Evolutionary conservation across 2,797 vertebrate genomes (phyloP).

Genomic region (Bufotes viridis): DNA sequence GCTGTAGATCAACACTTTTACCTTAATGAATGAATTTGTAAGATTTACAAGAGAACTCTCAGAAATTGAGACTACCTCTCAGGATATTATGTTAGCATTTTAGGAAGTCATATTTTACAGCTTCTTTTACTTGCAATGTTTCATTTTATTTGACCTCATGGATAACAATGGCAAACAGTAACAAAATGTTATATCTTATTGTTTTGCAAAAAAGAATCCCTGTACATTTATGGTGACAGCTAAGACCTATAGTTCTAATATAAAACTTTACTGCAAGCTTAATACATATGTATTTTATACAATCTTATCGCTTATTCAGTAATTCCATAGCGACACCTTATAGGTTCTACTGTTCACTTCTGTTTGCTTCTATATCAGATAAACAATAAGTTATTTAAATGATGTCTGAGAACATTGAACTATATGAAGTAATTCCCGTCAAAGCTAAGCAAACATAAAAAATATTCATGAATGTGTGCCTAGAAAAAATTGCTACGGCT

Average conservation of each 20-base stretch:
- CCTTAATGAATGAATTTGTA: not conserved
- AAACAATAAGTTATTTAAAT: slow-evolving; percentile 38
- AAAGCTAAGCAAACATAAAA: not conserved
- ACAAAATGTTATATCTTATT: slow-evolving; percentile 46
- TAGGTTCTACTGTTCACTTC: not conserved
- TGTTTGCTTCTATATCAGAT: not conserved
- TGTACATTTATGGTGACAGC: slow-evolving; percentile 52
- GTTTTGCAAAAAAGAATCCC: slow-evolving; percentile 48
- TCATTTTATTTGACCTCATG: slow-evolving; percentile 58
- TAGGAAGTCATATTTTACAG: slow-evolving; percentile 39
- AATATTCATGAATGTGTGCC: not conserved
- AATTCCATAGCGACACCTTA: slow-evolving; percentile 21
- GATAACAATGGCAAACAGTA: slow-evolving; percentile 43
- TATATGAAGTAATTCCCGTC: not conserved
- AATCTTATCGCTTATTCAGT: slow-evolving; percentile 43
- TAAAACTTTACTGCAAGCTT: slow-evolving; percentile 4
- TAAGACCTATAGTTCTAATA: slow-evolving; percentile 51
- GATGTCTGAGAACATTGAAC: not conserved
- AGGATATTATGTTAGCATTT: slow-evolving; percentile 32
- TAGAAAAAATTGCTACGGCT: not conserved
- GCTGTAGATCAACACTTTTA: not conserved
- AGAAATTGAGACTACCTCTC: slow-evolving; percentile 15
- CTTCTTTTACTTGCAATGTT: slow-evolving; percentile 28
- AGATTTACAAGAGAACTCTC: not conserved
- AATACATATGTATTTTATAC: slow-evolving; percentile 53